A percentile compares a stretch with the other conserved stretches of the same genome.
Conservation (phyloP, 2,113 vertebrate genomes). For the Phylloscopus trochiloides region DNA sequence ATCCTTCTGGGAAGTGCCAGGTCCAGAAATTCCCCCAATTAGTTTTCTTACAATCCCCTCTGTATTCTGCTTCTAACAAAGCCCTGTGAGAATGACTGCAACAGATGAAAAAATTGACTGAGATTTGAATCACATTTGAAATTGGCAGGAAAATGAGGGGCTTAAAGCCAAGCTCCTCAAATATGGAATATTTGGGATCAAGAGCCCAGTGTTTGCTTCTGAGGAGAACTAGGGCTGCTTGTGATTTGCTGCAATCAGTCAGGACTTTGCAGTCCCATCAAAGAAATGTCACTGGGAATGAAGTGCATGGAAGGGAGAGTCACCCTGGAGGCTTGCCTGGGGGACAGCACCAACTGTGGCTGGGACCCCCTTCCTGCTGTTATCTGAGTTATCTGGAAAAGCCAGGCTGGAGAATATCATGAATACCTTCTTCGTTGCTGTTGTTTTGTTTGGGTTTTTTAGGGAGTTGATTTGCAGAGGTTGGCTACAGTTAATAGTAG, state of each 20-base stretch:
- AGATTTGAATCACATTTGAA: slow-evolving; percentile 5
- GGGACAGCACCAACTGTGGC: neutral
- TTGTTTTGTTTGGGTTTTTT: neutral
- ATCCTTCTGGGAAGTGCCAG: neutral
- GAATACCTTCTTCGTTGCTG: neutral
- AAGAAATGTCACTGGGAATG: neutral
- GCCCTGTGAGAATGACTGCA: neutral
- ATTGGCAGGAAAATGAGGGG: neutral
- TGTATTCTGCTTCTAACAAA: neutral
- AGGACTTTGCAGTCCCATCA: neutral
- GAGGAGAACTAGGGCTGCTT: neutral
- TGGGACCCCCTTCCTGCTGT: neutral
- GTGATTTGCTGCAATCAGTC: neutral
- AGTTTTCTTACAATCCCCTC: neutral
- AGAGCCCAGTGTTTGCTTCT: slow-evolving; percentile 3
- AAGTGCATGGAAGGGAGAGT: neutral
- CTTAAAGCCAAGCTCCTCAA: slow-evolving; percentile 12
- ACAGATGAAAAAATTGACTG: slow-evolving; percentile 17
- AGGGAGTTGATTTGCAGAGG: neutral
- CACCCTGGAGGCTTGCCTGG: neutral
- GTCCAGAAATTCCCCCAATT: neutral
- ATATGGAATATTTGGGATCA: neutral
- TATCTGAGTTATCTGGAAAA: neutral
- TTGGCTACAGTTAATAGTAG: neutral
- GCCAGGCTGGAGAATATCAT: neutral